Base-by-base conservation (phyloP, 2,888 invertebrate genomes). In the Boloria selene region DNA sequence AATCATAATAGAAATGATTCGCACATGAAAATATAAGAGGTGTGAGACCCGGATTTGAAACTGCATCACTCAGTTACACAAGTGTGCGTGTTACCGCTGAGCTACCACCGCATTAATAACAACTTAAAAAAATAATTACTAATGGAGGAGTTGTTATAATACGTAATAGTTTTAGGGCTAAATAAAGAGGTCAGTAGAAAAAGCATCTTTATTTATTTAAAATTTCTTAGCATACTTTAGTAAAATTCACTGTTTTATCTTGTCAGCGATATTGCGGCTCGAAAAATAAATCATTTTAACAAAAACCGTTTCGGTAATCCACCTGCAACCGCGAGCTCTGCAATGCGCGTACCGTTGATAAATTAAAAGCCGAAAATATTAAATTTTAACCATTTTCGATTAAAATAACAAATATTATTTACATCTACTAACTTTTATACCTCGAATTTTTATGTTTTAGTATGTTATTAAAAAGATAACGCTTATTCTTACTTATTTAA, bases 311-410 rank as follows among this genome's bases (percentile, higher is more conserved):
- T 62, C 63, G 60, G 55, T 65, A 68, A 70, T 70, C 68, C 68
- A 70, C 70, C 68, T 70, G 70, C 70, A 70, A 63, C 68, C 65
- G 60, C 65, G 49, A 55, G 55, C 62, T 65, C 70, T 70, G 70
- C 70, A 70, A 18, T 70, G 70, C 70, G 64, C 65, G 50, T 44
- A 56, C 52, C 42, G 56, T 56, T 69, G 69, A 69, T 69, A 68
- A 65, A 68, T 69, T 63, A 61, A 65, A 64, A 65, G 31, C 51
- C 58, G 45, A 69, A 67, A 65, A 66, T 69, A 66, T 66, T 60
- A 66, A 55, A 53, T 64, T 58, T 17, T 26, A 42, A 26, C 14
- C n/a, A 50, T 47, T 56, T 62, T 49, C 13, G 26, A 51, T 51
- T 13, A 51, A 56, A 45, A 58, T 44, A 47, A 13, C 42, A 13